Evolutionary conservation across 2,797 vertebrate genomes (phyloP).

Genomic region (Pelobates cultripes): DNA sequence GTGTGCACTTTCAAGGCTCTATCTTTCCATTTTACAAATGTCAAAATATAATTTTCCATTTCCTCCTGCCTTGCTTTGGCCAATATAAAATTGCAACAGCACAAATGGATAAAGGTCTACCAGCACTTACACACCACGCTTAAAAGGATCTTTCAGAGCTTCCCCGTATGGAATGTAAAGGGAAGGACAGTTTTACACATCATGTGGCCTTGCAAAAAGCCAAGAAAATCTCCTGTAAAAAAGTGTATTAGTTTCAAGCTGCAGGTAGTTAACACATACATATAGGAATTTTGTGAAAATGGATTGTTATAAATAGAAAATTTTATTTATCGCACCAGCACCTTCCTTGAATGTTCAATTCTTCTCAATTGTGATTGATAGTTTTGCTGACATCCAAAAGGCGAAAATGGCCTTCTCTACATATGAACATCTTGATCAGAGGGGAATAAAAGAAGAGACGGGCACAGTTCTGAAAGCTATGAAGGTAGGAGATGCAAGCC

Average conservation of each 20-base stretch:
- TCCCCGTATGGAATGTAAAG: slow-evolving; percentile 14
- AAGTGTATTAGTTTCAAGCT: background rate
- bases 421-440: slow-evolving; percentile 52
- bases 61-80: slow-evolving; percentile 28
- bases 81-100: background rate
- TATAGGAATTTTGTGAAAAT: background rate
- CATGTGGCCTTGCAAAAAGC: slow-evolving; percentile 1
- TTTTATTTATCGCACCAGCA: background rate
- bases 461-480: slow-evolving; percentile 43
- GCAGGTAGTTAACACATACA: slow-evolving; percentile 4
- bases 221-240: background rate
- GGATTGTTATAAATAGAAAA: background rate
- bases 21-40: slow-evolving; percentile 27
- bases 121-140: slow-evolving; percentile 7
- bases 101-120: slow-evolving; percentile 33
- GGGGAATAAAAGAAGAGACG: slow-evolving; percentile 31
- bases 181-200: slow-evolving; percentile 7
- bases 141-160: slow-evolving; percentile 22
- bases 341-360: background rate
- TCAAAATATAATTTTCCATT: slow-evolving; percentile 26
- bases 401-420: slow-evolving; percentile 47
- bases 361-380: slow-evolving; percentile 23
- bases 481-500: slow-evolving; percentile 41
- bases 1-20: slow-evolving; percentile 20
- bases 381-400: slow-evolving; percentile 42